phyloP scores from a whole-genome alignment of 2,888 invertebrate species.

The Pristionchus japonicus region DNA sequence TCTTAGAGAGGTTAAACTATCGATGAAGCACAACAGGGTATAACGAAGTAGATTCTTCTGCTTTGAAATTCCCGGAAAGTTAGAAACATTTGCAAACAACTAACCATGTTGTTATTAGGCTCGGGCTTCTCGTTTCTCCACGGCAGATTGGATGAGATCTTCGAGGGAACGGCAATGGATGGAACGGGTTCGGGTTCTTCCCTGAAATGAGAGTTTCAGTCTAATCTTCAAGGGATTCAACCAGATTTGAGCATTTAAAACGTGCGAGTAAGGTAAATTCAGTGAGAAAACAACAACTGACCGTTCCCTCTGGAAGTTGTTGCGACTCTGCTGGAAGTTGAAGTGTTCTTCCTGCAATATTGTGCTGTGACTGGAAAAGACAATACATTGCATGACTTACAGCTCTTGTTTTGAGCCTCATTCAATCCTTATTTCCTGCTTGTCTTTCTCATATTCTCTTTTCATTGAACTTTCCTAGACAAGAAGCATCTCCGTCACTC shows the following conservation, averaged over 20 bases:
- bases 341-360: constrained; percentile 59
- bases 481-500: too few species aligned
- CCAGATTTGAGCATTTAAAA: neutral
- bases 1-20: neutral
- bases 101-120: constrained; percentile 48
- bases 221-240: too few species aligned
- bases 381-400: too few species aligned
- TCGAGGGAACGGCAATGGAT: constrained; percentile 6
- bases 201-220: too few species aligned
- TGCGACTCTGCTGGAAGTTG: constrained; percentile 54
- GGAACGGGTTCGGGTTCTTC: constrained; percentile 4
- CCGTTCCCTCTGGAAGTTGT: constrained; percentile 56
- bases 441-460: too few species aligned
- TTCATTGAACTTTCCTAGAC: too few species aligned
- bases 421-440: too few species aligned
- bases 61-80: neutral
- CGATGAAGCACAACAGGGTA: neutral
- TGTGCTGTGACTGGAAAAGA: too few species aligned
- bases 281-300: neutral
- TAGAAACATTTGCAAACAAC: neutral
- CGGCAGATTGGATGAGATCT: neutral
- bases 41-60: too few species aligned
- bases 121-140: constrained; percentile 46
- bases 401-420: too few species aligned
- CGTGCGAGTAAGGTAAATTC: neutral